phyloP scores from a whole-genome alignment of 2,888 invertebrate species.

The Caenorhabditis sp. region DNA sequence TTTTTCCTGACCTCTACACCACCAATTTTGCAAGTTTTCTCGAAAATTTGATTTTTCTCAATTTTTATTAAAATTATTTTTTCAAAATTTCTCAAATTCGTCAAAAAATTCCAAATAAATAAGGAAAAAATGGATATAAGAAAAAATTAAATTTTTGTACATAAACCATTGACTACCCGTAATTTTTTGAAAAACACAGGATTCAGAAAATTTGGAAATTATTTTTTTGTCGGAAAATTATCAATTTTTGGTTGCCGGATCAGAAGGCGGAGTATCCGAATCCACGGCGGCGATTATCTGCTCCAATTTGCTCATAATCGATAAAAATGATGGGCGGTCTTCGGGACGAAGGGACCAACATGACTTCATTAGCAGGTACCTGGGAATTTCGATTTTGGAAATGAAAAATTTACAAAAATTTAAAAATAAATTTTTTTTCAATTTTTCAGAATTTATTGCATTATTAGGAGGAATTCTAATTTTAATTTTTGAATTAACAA shows the following conservation, averaged over 20 bases:
- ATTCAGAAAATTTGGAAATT: slow-evolving; percentile 1
- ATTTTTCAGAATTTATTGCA: too few relatives aligned
- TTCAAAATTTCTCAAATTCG: slow-evolving; percentile 19
- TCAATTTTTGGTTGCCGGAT: slow-evolving; percentile 25
- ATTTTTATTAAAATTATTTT: slow-evolving; percentile 4
- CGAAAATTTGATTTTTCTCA: background rate
- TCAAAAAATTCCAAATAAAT: slow-evolving; percentile 31
- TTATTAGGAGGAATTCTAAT: too few relatives aligned
- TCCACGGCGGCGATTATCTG: slow-evolving; percentile 20
- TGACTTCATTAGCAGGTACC: slow-evolving; percentile 70
- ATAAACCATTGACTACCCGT: slow-evolving; percentile 33
- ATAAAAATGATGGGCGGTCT: slow-evolving; percentile 70
- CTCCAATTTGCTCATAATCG: slow-evolving; percentile 49
- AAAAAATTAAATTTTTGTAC: slow-evolving; percentile 24
- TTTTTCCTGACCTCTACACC: background rate
- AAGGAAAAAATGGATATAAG: background rate
- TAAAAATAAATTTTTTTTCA: too few relatives aligned
- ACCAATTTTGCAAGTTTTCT: background rate
- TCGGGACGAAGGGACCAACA: slow-evolving; percentile 67
- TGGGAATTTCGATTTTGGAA: too few relatives aligned
- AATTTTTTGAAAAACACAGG: background rate
- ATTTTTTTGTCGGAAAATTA: background rate
- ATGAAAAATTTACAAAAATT: too few relatives aligned
- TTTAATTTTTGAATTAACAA: too few relatives aligned
- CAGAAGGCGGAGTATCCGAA: slow-evolving; percentile 42